Conservation (phyloP, 2,113 vertebrate genomes). For the Brachyhypopomus gauderio region DNA sequence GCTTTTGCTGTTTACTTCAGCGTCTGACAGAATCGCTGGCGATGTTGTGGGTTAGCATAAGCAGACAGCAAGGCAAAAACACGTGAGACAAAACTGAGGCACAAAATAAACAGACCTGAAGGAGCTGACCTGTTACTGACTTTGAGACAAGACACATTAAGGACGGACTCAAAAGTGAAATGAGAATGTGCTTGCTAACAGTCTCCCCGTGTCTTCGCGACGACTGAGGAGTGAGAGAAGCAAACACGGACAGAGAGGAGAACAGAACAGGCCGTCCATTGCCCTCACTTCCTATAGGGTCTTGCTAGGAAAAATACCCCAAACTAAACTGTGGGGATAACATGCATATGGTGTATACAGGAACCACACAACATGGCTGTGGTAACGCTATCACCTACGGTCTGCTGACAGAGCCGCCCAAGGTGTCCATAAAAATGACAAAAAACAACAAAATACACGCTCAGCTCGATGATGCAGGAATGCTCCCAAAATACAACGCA, state of each 20-base stretch:
- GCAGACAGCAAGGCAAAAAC: not conserved
- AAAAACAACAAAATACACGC: too few relatives aligned
- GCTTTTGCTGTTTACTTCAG: not conserved
- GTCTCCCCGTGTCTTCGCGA: too few relatives aligned
- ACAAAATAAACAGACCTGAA: not conserved
- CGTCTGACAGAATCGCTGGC: not conserved
- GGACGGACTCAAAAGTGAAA: not conserved
- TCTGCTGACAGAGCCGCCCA: not conserved
- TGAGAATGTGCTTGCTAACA: not conserved
- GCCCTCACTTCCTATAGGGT: too few relatives aligned
- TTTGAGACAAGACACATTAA: not conserved
- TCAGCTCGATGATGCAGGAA: not conserved
- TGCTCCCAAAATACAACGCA: not conserved
- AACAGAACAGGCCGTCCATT: not conserved
- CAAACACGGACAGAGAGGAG: slow-evolving; percentile 23
- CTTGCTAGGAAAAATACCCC: too few relatives aligned
- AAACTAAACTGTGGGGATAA: not conserved
- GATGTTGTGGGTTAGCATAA: not conserved
- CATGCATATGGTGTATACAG: not conserved
- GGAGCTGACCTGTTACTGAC: not conserved
- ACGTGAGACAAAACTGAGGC: not conserved
- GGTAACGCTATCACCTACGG: not conserved
- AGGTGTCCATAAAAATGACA: not conserved
- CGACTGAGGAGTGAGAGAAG: not conserved
- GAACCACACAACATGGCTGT: not conserved